These are phyloP conservation scores for Microvelia longipes DNA, from an alignment of 1,140 invertebrate species.

Conservation along the genomic window DNA sequence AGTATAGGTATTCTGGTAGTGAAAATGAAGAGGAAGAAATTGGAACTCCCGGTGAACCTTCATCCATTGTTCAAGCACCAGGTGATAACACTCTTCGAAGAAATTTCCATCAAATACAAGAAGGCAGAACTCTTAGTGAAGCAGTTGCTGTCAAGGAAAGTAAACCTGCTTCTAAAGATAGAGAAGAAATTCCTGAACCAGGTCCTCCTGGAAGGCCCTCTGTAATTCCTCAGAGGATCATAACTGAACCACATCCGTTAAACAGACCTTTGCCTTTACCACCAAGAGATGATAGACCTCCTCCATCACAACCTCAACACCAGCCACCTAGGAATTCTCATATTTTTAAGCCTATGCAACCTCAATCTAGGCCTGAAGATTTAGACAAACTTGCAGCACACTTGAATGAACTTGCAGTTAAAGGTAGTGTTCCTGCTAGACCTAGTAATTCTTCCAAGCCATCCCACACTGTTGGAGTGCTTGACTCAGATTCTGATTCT, in stretches of 20 bases:
- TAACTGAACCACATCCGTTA: conserved; percentile 43
- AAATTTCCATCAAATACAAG: conserved; percentile 93
- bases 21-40: conserved; percentile 80
- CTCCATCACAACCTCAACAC: conserved; percentile 36
- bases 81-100: conserved; percentile 80
- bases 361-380: conserved; percentile 73
- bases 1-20: conserved; percentile 71
- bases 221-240: conserved; percentile 71
- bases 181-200: conserved; percentile 51
- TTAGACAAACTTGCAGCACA: conserved; percentile 84
- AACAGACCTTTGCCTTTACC: conserved; percentile 72
- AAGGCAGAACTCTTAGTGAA: conserved; percentile 18
- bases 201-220: conserved; percentile 67
- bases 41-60: conserved; percentile 68
- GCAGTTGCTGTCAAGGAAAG: neutral
- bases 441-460: conserved; percentile 18
- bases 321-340: conserved; percentile 52
- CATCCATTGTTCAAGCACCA: conserved; percentile 74
- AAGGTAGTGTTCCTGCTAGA: conserved; percentile 8
- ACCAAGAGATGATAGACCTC: conserved; percentile 48
- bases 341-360: conserved; percentile 70
- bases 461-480: conserved; percentile 15
- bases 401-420: conserved; percentile 57
- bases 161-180: conserved; percentile 15
- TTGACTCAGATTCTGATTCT: conserved; percentile 31